Conservation (phyloP, 2,797 vertebrate species). For the Gadopsis marmoratus region DNA sequence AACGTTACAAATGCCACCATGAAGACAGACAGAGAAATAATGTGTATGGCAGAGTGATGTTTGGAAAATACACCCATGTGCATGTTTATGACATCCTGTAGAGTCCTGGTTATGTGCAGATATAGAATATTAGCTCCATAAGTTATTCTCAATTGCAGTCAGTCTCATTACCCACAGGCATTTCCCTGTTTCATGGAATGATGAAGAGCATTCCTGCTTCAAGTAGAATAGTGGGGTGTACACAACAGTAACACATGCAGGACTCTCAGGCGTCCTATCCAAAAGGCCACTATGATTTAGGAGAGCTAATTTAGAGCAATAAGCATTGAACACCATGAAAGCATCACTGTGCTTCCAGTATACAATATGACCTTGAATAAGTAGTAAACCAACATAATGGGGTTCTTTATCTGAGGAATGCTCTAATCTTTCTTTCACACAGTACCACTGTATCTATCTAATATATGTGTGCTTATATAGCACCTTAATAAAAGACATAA, state of each 20-base stretch:
- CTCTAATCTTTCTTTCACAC: conserved; percentile 76
- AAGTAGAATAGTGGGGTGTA: conserved; percentile 76
- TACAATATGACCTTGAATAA: conserved; percentile 84
- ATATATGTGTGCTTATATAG: conserved; percentile 76
- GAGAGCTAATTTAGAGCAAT: conserved; percentile 87
- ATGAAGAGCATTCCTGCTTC: conserved; percentile 80
- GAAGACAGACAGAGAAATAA: conserved; percentile 77
- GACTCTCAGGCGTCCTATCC: conserved; percentile 82
- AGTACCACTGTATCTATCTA: conserved; percentile 60
- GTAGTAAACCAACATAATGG: conserved; percentile 85
- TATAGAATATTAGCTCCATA: conserved; percentile 89
- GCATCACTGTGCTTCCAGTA: conserved; percentile 70
- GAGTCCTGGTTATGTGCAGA: conserved; percentile 80
- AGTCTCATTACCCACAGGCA: conserved; percentile 83
- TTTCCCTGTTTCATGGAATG: conserved; percentile 81
- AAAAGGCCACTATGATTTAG: conserved; percentile 84
- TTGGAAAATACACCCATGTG: conserved; percentile 80
- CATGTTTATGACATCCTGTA: conserved; percentile 79
- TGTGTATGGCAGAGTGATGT: conserved; percentile 75
- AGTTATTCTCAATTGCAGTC: conserved; percentile 87
- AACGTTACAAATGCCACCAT: conserved; percentile 62
- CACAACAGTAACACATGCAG: conserved; percentile 84
- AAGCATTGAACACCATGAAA: conserved; percentile 82
- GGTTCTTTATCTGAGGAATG: conserved; percentile 82
- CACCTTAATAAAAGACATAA: conserved; percentile 82